phyloP scores from a whole-genome alignment of 2,888 invertebrate species.

The Eupithecia tripunctaria region DNA sequence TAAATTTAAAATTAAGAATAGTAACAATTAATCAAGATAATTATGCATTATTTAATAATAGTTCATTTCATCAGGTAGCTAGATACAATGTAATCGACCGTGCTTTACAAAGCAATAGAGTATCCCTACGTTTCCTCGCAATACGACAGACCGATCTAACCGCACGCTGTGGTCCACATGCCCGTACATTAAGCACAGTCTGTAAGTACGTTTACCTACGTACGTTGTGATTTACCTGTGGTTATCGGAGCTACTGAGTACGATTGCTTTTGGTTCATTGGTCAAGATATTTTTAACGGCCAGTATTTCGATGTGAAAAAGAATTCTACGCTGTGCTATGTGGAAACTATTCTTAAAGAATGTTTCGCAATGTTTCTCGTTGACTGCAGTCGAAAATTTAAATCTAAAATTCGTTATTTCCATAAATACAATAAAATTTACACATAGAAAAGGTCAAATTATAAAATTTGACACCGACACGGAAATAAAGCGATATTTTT shows the following conservation, averaged over 20 bases:
- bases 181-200: conserved; percentile 18
- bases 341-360: too few species aligned
- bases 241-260: conserved; percentile 8
- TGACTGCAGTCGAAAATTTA: too few species aligned
- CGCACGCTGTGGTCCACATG: conserved; percentile 17
- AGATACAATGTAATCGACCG: neutral
- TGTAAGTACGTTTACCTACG: conserved; percentile 1
- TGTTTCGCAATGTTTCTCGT: too few species aligned
- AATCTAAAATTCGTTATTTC: too few species aligned
- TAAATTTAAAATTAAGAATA: too few species aligned
- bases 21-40: too few species aligned
- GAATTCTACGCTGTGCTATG: too few species aligned
- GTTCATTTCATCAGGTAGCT: neutral
- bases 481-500: too few species aligned
- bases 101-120: neutral
- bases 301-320: neutral
- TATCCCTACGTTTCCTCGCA: conserved; percentile 8
- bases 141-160: conserved; percentile 11
- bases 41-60: too few species aligned
- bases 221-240: conserved; percentile 26
- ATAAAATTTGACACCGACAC: too few species aligned
- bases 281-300: neutral
- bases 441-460: too few species aligned
- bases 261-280: conserved; percentile 8
- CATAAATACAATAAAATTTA: too few species aligned